phyloP scores from a whole-genome alignment of 2,888 invertebrate species.

The Eulithis prunata region DNA sequence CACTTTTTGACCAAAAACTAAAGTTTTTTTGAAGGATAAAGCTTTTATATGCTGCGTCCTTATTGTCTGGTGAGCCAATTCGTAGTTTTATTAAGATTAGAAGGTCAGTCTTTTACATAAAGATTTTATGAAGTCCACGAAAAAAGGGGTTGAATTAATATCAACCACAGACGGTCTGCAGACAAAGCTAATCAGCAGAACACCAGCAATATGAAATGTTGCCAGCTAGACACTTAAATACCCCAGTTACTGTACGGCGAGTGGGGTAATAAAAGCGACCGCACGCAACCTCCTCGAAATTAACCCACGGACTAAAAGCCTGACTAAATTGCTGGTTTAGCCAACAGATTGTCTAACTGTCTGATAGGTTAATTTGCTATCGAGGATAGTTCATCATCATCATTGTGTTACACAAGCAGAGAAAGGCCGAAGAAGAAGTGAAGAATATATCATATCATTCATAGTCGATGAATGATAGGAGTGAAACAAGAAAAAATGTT shows the following conservation, averaged over 20 bases:
- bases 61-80: too few relatives aligned
- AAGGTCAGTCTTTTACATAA: too few relatives aligned
- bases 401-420: too few relatives aligned
- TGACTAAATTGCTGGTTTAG: slow-evolving; percentile 19
- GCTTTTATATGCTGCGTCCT: too few relatives aligned
- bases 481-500: too few relatives aligned
- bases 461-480: too few relatives aligned
- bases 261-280: slow-evolving; percentile 18
- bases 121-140: not conserved
- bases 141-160: not conserved
- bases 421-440: too few relatives aligned
- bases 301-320: slow-evolving; percentile 17
- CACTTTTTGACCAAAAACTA: too few relatives aligned
- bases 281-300: slow-evolving; percentile 18
- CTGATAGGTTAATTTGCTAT: slow-evolving; percentile 15
- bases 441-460: too few relatives aligned
- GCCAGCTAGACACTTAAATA: slow-evolving; percentile 22
- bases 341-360: slow-evolving; percentile 14
- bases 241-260: slow-evolving; percentile 7
- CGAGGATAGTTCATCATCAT: not conserved
- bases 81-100: too few relatives aligned
- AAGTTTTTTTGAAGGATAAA: too few relatives aligned
- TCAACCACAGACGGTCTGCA: slow-evolving; percentile 13
- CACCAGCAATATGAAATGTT: slow-evolving; percentile 20
- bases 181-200: slow-evolving; percentile 21